Conservation (phyloP, 2,888 invertebrate species). For the Meghimatium bilineatum region DNA sequence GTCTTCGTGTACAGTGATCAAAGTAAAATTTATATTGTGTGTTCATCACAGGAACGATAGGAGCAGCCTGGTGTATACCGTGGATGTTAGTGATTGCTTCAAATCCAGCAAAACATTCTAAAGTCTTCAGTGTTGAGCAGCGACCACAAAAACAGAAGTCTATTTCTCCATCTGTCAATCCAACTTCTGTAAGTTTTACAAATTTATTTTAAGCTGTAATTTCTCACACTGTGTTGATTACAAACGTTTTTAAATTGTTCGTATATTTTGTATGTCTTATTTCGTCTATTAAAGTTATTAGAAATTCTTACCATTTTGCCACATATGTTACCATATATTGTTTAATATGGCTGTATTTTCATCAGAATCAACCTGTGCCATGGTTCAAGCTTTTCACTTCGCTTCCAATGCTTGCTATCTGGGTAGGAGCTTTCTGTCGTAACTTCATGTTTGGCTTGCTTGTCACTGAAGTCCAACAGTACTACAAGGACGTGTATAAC, state of each 20-base stretch:
- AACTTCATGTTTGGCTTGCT: conserved; percentile 66
- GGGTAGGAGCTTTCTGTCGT: conserved; percentile 63
- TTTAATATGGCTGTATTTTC: too few relatives aligned
- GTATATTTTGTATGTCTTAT: too few relatives aligned
- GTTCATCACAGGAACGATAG: conserved; percentile 15
- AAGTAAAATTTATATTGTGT: neutral
- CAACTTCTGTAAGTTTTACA: neutral
- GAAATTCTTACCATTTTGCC: too few relatives aligned
- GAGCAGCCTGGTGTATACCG: conserved; percentile 19
- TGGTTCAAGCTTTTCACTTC: conserved; percentile 61
- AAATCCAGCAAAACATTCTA: conserved; percentile 11
- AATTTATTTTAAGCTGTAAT: neutral
- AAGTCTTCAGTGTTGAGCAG: neutral
- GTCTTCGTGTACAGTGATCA: neutral
- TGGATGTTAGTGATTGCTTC: conserved; percentile 9
- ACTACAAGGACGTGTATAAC: conserved; percentile 58
- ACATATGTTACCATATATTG: too few relatives aligned
- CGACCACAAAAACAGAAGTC: neutral
- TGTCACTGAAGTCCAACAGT: conserved; percentile 62
- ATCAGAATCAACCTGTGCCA: conserved; percentile 52
- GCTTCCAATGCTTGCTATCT: conserved; percentile 60
- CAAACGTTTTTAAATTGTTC: too few relatives aligned
- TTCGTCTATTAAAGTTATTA: too few relatives aligned
- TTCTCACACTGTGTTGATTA: neutral
- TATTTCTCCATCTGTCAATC: neutral